Conservation (phyloP, 2,113 vertebrate genomes). For the Phoxinus phoxinus region DNA sequence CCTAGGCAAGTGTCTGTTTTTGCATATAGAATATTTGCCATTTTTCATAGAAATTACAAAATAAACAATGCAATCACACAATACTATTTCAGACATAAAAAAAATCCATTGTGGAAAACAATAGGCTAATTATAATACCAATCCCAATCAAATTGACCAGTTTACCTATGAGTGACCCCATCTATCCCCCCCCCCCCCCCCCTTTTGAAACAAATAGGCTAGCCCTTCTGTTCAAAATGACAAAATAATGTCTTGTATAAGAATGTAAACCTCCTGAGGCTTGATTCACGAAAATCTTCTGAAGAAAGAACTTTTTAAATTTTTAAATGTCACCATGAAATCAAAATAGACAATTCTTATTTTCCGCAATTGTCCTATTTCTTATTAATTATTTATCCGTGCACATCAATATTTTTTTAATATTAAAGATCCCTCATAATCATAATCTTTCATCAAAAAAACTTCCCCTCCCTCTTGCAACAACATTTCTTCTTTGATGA, state of each 20-base stretch:
- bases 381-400: too few relatives aligned
- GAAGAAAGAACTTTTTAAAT: too few relatives aligned
- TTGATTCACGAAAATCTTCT: too few relatives aligned
- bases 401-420: too few relatives aligned
- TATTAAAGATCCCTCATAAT: too few relatives aligned
- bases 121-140: background rate
- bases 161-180: background rate
- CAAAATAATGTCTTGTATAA: background rate
- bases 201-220: background rate
- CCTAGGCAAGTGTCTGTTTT: background rate
- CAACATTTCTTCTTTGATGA: too few relatives aligned
- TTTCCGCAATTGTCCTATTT: too few relatives aligned
- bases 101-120: background rate
- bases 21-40: background rate
- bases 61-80: background rate
- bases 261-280: background rate
- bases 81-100: background rate
- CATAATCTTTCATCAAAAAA: too few relatives aligned
- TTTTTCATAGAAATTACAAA: background rate
- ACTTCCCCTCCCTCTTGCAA: too few relatives aligned
- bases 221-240: background rate
- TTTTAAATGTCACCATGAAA: too few relatives aligned
- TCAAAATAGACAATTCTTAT: too few relatives aligned
- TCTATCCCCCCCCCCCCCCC: too few relatives aligned
- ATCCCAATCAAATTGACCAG: background rate